These are phyloP conservation scores for Nothoprocta perdicaria DNA, from an alignment of 2,113 vertebrate genomes.

Conservation along the genomic window DNA sequence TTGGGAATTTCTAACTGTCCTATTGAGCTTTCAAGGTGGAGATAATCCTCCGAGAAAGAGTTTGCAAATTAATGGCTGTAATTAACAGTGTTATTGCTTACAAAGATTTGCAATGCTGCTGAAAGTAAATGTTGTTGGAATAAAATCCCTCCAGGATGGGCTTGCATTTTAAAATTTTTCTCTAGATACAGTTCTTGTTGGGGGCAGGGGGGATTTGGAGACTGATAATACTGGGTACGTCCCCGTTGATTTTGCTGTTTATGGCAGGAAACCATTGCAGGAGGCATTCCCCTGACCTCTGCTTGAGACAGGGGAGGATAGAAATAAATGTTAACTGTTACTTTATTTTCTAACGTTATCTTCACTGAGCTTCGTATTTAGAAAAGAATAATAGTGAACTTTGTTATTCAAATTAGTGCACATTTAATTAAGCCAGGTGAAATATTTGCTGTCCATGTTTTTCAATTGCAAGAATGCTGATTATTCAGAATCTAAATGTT, in stretches of 20 bases:
- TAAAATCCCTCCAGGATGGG: neutral
- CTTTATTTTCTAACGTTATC: rapidly evolving
- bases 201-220: rapidly evolving
- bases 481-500: neutral
- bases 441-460: neutral
- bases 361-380: neutral
- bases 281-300: neutral
- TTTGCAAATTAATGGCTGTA: neutral
- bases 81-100: neutral
- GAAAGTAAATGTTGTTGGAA: neutral
- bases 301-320: neutral
- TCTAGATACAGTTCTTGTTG: neutral
- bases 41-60: neutral
- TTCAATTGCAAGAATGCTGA: neutral
- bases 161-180: neutral
- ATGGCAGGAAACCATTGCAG: neutral
- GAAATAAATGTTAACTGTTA: neutral
- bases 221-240: rapidly evolving
- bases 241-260: neutral
- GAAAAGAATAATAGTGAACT: neutral
- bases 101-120: neutral
- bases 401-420: neutral
- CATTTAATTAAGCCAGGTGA: neutral
- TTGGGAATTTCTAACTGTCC: neutral
- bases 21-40: neutral